Evolutionary conservation across 2,888 invertebrate species (phyloP).

Genomic region (Parasteatoda lunata): DNA sequence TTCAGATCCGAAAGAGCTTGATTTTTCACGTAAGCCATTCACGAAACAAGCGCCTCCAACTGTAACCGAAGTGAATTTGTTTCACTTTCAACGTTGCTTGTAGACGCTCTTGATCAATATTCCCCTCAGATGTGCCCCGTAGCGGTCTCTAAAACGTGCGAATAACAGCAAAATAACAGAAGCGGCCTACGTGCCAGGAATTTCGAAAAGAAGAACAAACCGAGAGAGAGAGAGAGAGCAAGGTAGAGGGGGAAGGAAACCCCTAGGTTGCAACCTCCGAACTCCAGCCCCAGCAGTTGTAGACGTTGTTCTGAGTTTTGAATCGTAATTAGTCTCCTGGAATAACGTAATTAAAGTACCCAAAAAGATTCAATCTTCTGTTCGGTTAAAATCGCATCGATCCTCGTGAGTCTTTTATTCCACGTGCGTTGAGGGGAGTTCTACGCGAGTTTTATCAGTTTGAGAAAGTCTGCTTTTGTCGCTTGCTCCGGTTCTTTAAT

Average conservation of each 20-base stretch:
- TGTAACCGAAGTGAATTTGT: not conserved
- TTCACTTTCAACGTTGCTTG: not conserved
- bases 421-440: not conserved
- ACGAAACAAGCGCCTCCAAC: not conserved
- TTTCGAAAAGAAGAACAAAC: not conserved
- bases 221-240: not conserved
- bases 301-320: constrained; percentile 4
- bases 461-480: constrained; percentile 2
- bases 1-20: too few species aligned
- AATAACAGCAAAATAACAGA: constrained; percentile 11
- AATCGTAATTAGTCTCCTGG: constrained; percentile 25
- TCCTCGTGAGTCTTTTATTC: not conserved
- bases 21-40: too few species aligned
- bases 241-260: not conserved
- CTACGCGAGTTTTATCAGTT: not conserved
- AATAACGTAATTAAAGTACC: constrained; percentile 41
- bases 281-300: not conserved
- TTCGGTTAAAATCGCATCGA: constrained; percentile 33
- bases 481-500: not conserved
- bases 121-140: not conserved
- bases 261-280: constrained; percentile 30
- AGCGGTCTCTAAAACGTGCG: constrained; percentile 11
- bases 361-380: constrained; percentile 39
- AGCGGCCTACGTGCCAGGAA: constrained; percentile 19
- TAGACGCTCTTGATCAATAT: not conserved